These are phyloP conservation scores for Terrapene triunguis DNA, from an alignment of 2,113 vertebrate species.

Conservation along the genomic window DNA sequence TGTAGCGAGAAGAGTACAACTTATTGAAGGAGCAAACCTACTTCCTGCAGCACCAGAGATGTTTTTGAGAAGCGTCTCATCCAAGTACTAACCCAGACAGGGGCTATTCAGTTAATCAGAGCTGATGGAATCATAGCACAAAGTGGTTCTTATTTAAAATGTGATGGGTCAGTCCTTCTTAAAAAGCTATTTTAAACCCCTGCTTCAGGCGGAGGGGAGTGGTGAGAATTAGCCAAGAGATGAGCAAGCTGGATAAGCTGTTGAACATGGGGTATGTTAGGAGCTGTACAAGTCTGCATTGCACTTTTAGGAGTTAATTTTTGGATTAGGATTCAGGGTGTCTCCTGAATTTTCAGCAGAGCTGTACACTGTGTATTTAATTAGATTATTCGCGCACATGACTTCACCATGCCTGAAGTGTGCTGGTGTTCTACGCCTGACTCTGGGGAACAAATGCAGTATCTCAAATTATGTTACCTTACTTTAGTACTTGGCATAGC, in stretches of 20 bases:
- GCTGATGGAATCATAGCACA: neutral
- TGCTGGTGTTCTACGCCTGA: neutral
- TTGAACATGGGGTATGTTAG: accelerated
- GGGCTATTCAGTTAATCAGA: neutral
- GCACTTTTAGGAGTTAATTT: neutral
- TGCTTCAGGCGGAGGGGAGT: neutral
- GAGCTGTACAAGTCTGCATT: neutral
- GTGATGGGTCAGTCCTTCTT: neutral
- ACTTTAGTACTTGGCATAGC: neutral
- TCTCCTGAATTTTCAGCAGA: neutral
- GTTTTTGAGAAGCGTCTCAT: neutral
- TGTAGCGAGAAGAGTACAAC: neutral
- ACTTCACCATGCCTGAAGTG: neutral
- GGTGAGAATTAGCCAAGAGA: neutral
- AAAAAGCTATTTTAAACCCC: neutral
- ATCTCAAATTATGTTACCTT: constrained; percentile 9
- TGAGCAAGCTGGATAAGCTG: accelerated
- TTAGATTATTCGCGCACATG: neutral
- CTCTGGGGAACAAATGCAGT: neutral
- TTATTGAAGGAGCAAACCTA: neutral
- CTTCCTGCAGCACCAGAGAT: neutral
- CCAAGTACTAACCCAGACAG: neutral
- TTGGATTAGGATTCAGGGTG: neutral
- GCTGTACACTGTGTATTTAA: neutral
- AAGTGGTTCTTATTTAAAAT: neutral